phyloP scores from a whole-genome alignment of 2,797 vertebrate genomes.

The Myripristis murdjan region DNA sequence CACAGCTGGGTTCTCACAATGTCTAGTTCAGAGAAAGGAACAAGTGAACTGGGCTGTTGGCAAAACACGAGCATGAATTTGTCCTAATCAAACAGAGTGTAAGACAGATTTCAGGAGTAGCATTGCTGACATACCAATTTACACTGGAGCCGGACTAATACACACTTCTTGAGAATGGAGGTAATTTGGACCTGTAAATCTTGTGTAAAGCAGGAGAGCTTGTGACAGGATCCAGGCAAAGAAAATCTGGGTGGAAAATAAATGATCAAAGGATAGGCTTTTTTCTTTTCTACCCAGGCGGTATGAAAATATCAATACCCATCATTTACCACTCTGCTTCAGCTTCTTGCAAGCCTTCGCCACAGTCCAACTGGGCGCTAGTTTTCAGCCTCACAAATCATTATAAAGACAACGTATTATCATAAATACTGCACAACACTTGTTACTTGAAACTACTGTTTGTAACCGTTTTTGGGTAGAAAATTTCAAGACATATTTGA shows the following conservation, averaged over 20 bases:
- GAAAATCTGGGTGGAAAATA: neutral
- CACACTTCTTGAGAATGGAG: slow-evolving; percentile 7
- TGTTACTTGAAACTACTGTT: too few relatives aligned
- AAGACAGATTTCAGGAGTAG: slow-evolving; percentile 21
- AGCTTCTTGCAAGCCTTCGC: too few relatives aligned
- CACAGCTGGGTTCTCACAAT: slow-evolving; percentile 59
- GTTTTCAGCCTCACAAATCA: too few relatives aligned
- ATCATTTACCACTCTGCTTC: too few relatives aligned
- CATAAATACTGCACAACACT: too few relatives aligned
- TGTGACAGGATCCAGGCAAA: slow-evolving; percentile 11
- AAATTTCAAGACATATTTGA: too few relatives aligned
- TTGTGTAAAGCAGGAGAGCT: neutral
- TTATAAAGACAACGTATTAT: too few relatives aligned
- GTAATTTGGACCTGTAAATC: slow-evolving; percentile 7
- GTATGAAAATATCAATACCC: too few relatives aligned
- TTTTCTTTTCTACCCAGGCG: too few relatives aligned
- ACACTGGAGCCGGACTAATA: slow-evolving; percentile 10
- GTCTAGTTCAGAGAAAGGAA: slow-evolving; percentile 30
- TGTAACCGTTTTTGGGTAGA: too few relatives aligned
- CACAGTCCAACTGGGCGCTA: too few relatives aligned
- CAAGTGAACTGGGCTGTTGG: slow-evolving; percentile 36
- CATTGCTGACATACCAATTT: slow-evolving; percentile 12
- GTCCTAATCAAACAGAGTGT: slow-evolving; percentile 5
- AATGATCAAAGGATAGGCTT: neutral
- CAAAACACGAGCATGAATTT: slow-evolving; percentile 26